Evolutionary conservation across 1,140 invertebrate species (phyloP).

Genomic region (Achatina immaculata): DNA sequence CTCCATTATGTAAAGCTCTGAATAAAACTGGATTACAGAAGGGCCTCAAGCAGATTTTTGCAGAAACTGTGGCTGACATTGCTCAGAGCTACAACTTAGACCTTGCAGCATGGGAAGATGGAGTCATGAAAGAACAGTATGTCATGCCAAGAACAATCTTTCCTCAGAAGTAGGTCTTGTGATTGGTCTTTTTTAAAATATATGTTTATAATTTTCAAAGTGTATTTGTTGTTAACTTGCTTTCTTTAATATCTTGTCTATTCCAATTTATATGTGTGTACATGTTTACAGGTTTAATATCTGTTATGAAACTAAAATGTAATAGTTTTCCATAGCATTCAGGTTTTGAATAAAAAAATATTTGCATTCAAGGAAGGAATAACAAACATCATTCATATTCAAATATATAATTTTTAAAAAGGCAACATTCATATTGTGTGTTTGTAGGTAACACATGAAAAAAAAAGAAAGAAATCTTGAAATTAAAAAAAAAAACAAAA

Average conservation of each 20-base stretch:
- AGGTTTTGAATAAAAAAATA: too few relatives aligned
- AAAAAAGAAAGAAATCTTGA: too few relatives aligned
- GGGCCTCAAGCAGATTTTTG: constrained; percentile 47
- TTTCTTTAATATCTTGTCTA: background rate
- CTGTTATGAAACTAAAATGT: too few relatives aligned
- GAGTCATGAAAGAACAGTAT: constrained; percentile 47
- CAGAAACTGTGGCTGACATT: constrained; percentile 22
- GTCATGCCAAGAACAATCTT: constrained; percentile 36
- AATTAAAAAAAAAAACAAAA: too few relatives aligned
- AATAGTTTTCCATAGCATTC: too few relatives aligned
- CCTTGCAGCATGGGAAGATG: constrained; percentile 63
- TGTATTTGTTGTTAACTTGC: background rate
- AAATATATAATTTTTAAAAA: too few relatives aligned
- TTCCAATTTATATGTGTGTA: too few relatives aligned
- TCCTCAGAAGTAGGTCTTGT: constrained; percentile 31
- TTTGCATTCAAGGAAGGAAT: too few relatives aligned
- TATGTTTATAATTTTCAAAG: background rate
- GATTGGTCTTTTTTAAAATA: background rate
- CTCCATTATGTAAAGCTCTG: constrained; percentile 48
- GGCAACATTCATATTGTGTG: too few relatives aligned
- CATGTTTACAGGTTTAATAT: too few relatives aligned
- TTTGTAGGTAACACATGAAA: too few relatives aligned
- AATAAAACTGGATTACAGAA: background rate
- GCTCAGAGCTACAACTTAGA: constrained; percentile 33
- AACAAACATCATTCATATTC: too few relatives aligned